Conservation (phyloP, 1,140 invertebrate genomes). For the Drosophila saltans region DNA sequence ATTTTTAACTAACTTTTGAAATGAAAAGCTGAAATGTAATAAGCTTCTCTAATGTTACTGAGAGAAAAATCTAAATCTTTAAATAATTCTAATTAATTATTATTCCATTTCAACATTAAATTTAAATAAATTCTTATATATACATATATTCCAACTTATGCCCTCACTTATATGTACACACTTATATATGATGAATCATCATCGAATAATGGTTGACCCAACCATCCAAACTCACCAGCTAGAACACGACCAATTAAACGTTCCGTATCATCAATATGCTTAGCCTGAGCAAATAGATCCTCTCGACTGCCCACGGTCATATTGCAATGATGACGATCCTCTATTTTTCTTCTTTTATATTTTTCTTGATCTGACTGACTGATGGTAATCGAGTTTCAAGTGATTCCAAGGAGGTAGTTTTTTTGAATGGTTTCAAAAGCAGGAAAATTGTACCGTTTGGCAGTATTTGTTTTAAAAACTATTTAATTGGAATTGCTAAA, state of each 20-base stretch:
- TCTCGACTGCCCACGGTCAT: conserved; percentile 80
- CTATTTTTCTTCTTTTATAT: not conserved
- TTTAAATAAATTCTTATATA: too few relatives aligned
- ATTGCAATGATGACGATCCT: conserved; percentile 12
- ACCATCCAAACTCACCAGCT: conserved; percentile 69
- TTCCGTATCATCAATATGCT: conserved; percentile 78
- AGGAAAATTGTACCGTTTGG: conserved; percentile 15
- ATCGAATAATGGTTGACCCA: conserved; percentile 1
- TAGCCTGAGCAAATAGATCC: conserved; percentile 78
- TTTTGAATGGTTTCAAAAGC: not conserved
- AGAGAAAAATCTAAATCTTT: too few relatives aligned
- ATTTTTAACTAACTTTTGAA: too few relatives aligned
- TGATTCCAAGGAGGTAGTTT: not conserved
- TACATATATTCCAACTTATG: too few relatives aligned
- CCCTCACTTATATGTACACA: too few relatives aligned
- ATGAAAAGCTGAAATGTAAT: too few relatives aligned
- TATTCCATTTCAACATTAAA: too few relatives aligned
- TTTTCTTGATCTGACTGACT: not conserved
- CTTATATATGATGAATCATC: not conserved
- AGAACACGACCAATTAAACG: conserved; percentile 76
- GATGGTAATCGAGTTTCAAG: not conserved
- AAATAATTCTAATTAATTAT: too few relatives aligned
- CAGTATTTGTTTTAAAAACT: conserved; percentile 3
- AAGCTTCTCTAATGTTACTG: too few relatives aligned
- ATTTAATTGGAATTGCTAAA: conserved; percentile 37